Conservation (phyloP, 2,113 vertebrate genomes). For the Cranoglanis bouderius region DNA sequence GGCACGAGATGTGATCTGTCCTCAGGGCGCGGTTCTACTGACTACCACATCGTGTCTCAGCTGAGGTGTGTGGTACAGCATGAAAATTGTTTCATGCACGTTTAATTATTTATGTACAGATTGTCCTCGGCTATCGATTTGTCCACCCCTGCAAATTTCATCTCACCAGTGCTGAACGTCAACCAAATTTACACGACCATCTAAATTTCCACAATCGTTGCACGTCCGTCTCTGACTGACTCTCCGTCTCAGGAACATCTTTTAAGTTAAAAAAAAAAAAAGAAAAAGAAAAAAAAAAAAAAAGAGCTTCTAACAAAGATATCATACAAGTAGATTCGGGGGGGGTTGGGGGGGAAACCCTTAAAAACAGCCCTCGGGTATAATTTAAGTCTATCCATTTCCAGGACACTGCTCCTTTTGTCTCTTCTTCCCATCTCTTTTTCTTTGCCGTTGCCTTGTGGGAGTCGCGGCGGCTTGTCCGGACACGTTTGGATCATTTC, state of each 20-base stretch:
- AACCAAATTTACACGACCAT: neutral
- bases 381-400: neutral
- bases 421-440: neutral
- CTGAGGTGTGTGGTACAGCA: too few species aligned
- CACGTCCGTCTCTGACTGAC: neutral
- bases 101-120: neutral
- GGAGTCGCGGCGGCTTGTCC: neutral
- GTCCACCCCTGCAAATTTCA: neutral
- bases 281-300: conserved; percentile 15
- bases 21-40: too few species aligned
- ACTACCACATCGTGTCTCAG: too few species aligned
- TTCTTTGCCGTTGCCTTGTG: neutral
- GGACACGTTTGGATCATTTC: conserved; percentile 7
- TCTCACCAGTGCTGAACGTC: neutral
- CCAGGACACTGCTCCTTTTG: neutral
- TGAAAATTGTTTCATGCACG: too few species aligned
- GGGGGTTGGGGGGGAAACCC: neutral
- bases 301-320: neutral
- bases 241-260: neutral
- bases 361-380: neutral
- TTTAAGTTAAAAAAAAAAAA: neutral
- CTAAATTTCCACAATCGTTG: neutral
- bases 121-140: neutral
- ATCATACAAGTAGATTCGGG: neutral
- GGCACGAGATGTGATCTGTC: neutral